Evolutionary conservation across 2,113 vertebrate genomes (phyloP).

Genomic region (Neodon shergylaensis): DNA sequence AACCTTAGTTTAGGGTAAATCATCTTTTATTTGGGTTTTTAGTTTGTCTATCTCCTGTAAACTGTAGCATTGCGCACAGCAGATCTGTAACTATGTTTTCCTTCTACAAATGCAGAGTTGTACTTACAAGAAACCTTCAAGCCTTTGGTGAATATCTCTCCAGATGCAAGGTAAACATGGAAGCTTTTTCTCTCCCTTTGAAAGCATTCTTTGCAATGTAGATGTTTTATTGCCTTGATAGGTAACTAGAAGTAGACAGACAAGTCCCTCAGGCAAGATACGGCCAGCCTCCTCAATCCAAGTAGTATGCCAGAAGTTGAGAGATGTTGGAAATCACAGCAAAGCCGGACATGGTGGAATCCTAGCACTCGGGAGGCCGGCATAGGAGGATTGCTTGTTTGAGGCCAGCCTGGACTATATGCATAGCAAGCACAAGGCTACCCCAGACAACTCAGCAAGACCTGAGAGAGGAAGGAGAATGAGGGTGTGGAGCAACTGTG

Average conservation of each 20-base stretch:
- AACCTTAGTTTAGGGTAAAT: not conserved
- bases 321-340: not conserved
- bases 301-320: not conserved
- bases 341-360: not conserved
- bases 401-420: not conserved
- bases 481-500: not conserved
- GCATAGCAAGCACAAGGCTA: not conserved
- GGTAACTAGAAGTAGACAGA: not conserved
- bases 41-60: conserved; percentile 5
- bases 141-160: conserved; percentile 98
- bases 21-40: conserved; percentile 25
- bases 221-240: not conserved
- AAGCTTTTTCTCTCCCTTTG: conserved; percentile 64
- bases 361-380: not conserved
- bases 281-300: not conserved
- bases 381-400: not conserved
- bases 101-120: conserved; percentile 90
- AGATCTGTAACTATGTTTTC: conserved; percentile 56
- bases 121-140: conserved; percentile 99
- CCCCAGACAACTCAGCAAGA: not conserved
- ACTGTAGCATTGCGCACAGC: not conserved
- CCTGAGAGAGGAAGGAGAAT: not conserved
- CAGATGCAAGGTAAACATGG: conserved; percentile 94
- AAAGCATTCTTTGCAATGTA: conserved; percentile 27
- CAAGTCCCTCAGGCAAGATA: not conserved